These are phyloP conservation scores for Noctua janthina DNA, from an alignment of 2,888 invertebrate genomes.

Conservation along the genomic window DNA sequence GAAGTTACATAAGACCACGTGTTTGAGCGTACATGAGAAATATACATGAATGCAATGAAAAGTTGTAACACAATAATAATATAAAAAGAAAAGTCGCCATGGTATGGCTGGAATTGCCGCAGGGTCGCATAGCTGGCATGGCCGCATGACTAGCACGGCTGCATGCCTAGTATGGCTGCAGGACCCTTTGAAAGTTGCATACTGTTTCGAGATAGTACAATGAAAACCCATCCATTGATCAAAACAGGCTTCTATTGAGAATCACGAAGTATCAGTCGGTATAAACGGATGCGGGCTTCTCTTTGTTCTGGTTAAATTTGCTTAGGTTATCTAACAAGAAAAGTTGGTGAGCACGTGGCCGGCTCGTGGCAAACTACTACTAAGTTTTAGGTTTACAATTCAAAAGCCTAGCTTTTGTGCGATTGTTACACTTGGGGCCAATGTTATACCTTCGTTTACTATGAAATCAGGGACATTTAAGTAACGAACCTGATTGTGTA, in stretches of 20 bases:
- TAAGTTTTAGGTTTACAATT: not conserved
- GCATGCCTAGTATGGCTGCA: not conserved
- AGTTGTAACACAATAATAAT: not conserved
- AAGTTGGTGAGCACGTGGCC: not conserved
- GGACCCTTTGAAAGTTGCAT: not conserved
- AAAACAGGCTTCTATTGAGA: not conserved
- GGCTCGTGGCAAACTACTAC: no score
- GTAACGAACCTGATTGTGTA: not conserved
- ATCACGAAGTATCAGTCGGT: not conserved
- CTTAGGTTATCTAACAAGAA: not conserved
- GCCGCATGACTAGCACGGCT: not conserved
- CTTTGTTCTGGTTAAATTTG: not conserved
- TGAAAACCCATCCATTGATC: not conserved
- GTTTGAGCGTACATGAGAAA: not conserved
- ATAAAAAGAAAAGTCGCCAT: not conserved
- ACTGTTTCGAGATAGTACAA: not conserved
- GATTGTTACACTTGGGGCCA: not conserved
- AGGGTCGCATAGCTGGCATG: not conserved
- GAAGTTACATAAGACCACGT: not conserved
- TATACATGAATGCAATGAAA: not conserved
- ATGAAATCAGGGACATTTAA: not conserved
- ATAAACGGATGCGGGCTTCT: not conserved
- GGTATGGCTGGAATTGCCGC: not conserved
- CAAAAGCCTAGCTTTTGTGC: not conserved
- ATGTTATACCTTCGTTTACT: not conserved